phyloP scores from a whole-genome alignment of 2,113 vertebrate species.

The Sula dactylatra region DNA sequence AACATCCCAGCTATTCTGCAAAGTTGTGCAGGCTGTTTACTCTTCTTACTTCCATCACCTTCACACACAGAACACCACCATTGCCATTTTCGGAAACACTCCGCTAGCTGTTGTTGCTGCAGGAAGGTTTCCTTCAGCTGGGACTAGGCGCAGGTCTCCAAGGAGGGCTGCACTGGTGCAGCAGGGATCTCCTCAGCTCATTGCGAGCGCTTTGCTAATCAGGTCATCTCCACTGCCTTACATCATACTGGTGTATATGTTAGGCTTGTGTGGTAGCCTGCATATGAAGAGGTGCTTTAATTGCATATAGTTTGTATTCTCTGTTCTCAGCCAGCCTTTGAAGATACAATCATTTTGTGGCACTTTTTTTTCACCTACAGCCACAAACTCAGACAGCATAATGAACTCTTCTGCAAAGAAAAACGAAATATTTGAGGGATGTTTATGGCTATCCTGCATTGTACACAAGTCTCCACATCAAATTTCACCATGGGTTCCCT shows the following conservation, averaged over 20 bases:
- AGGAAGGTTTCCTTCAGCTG: slow-evolving; percentile 56
- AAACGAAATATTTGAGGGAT: background rate
- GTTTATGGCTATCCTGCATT: background rate
- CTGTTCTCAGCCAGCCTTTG: background rate
- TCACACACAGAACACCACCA: background rate
- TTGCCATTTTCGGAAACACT: slow-evolving; percentile 22
- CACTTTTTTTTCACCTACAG: background rate
- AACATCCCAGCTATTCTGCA: background rate
- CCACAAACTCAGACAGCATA: background rate
- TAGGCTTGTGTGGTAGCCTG: background rate
- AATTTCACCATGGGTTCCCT: background rate
- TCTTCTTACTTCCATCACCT: background rate
- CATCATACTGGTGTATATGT: background rate
- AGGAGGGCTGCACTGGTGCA: slow-evolving; percentile 45
- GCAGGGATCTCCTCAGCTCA: slow-evolving; percentile 46
- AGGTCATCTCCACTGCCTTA: slow-evolving; percentile 14
- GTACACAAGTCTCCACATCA: background rate
- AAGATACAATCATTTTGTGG: background rate
- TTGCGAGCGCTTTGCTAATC: background rate
- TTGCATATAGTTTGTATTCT: background rate
- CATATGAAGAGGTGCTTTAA: background rate
- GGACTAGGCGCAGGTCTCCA: slow-evolving; percentile 63
- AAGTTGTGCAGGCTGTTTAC: background rate
- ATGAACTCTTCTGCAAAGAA: background rate
- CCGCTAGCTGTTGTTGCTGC: slow-evolving; percentile 24